Conservation (phyloP, 1,140 invertebrate genomes). For the Tetragnatha versicolor region DNA sequence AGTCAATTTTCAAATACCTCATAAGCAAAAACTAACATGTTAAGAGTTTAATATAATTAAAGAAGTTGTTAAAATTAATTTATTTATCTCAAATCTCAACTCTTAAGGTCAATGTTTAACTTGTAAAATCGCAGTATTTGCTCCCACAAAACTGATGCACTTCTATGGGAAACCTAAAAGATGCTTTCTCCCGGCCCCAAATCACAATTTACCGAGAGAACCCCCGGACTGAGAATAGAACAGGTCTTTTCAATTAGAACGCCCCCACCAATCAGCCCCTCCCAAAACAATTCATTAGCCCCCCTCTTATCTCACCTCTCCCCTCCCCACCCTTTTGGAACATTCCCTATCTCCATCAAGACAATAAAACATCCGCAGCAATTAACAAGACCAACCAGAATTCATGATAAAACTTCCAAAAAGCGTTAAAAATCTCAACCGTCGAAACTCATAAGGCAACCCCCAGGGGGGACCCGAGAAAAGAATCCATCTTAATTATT, state of each 20-base stretch:
- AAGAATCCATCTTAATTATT: conserved; percentile 47
- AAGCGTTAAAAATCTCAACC: conserved; percentile 18
- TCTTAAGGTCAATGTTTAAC: too few species aligned
- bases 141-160: too few species aligned
- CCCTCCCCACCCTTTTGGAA: not conserved
- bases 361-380: not conserved
- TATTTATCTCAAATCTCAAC: too few species aligned
- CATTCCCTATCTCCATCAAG: not conserved
- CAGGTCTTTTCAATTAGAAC: not conserved
- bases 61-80: too few species aligned
- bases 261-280: not conserved
- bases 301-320: conserved; percentile 9
- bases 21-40: too few species aligned
- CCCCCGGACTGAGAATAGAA: too few species aligned
- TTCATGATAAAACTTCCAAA: conserved; percentile 30
- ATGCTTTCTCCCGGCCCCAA: too few species aligned
- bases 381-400: not conserved
- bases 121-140: too few species aligned
- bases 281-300: conserved; percentile 7
- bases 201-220: too few species aligned
- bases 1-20: too few species aligned
- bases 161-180: too few species aligned
- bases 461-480: not conserved
- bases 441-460: not conserved
- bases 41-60: too few species aligned